Conservation (phyloP, 2,888 invertebrate species). For the Cerastis leucographa region DNA sequence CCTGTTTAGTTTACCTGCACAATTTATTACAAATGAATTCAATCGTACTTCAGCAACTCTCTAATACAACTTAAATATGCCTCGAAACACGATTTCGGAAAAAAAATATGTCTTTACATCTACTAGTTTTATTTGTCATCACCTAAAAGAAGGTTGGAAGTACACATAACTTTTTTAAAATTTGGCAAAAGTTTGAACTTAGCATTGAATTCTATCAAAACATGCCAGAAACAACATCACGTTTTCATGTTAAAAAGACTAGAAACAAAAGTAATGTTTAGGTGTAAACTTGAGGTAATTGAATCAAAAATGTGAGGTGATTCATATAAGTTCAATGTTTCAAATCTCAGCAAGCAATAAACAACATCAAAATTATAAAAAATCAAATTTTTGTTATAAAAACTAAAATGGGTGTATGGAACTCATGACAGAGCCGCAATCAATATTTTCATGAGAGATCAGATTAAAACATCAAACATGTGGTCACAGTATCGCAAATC, state of each 20-base stretch:
- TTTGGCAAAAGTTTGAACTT: neutral
- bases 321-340: neutral
- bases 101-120: neutral
- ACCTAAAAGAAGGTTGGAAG: neutral
- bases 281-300: neutral
- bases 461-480: slow-evolving; percentile 10
- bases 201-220: neutral
- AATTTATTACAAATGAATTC: neutral
- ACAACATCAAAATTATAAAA: neutral
- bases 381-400: neutral
- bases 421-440: neutral
- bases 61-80: neutral
- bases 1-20: too few species aligned
- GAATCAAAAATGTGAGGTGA: neutral
- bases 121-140: neutral
- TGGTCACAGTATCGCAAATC: slow-evolving; percentile 6
- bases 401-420: neutral
- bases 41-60: neutral
- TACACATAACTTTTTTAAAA: neutral
- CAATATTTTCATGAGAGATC: slow-evolving; percentile 12
- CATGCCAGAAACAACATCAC: too few species aligned
- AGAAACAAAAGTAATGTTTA: neutral
- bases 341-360: neutral
- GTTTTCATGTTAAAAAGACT: neutral
- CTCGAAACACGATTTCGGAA: neutral